phyloP scores from a whole-genome alignment of 2,113 vertebrate species.

The Varanus salvator region DNA sequence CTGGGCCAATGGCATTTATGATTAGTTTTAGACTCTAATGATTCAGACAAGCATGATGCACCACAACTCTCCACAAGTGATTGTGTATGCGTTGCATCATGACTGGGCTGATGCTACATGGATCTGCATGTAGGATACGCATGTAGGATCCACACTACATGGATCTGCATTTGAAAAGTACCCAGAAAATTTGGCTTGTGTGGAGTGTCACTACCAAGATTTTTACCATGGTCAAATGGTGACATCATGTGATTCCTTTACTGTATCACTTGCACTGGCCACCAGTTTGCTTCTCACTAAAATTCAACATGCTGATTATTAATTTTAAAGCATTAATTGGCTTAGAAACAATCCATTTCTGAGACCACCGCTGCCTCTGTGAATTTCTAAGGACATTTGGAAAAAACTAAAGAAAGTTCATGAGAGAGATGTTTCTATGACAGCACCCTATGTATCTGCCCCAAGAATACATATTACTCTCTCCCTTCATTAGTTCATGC shows the following conservation, averaged over 20 bases:
- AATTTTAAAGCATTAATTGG: background rate
- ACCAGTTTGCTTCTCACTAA: background rate
- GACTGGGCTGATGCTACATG: background rate
- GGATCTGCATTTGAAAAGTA: background rate
- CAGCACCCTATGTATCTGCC: background rate
- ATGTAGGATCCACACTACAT: too few species aligned
- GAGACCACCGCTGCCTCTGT: too few species aligned
- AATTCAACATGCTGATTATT: background rate
- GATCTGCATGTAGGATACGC: too few species aligned
- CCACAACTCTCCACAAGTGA: background rate
- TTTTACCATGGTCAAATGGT: background rate
- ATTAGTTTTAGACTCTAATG: background rate
- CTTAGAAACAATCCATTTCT: background rate
- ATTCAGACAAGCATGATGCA: background rate
- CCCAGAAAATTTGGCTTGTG: background rate
- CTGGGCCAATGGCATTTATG: background rate
- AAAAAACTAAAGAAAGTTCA: background rate
- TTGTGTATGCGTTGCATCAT: background rate
- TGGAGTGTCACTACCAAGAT: background rate
- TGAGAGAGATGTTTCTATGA: background rate
- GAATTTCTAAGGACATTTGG: background rate
- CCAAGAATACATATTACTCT: background rate
- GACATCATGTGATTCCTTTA: background rate
- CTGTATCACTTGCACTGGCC: background rate
- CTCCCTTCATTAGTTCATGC: background rate